Base-by-base conservation (phyloP, 2,113 vertebrate species). In the Brevimyrus niger region DNA sequence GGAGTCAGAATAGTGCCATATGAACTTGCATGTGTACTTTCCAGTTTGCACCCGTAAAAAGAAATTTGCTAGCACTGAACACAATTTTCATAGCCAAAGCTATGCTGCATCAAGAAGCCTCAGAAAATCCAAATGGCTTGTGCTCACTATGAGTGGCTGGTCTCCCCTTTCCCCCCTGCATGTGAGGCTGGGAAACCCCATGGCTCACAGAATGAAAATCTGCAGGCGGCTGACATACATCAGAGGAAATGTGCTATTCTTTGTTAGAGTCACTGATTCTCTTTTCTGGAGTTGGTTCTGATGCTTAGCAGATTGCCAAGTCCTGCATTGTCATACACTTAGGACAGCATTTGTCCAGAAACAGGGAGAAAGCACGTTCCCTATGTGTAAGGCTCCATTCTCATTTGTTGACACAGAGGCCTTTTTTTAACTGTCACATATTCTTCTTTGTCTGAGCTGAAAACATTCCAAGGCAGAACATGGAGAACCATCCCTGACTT, bases 401-500 rank as follows among this genome's bases (percentile, higher is more conserved):
- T 53, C 23, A 27, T 51, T 23, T 2, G 11, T 10, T 86, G n/a
- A 11, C 10, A 31, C 1, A 15, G n/a, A 86, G 48, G 9, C 8
- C 84, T 86, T n/a, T 47, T 9, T 23, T n/a, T 58, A 58, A 58
- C 80, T 21, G 31, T 0, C 1, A 51, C 19, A 86, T 46, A 13
- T 42, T 44, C 7, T 83, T 83, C 80, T 46, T 42, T 42, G 35
- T 44, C 42, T 1, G 17, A 23, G 19, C 46, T 86, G n/a, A 51
- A 27, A 51, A 86, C 11, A 86, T 50, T 86, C 11, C 84, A 35
- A 50, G 9, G 69, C 27, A 35, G 31, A 76, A 48, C 46, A 80
- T 90, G 91, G 88, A 31, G 35, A 89, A 27, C 76, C 42, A 90
- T 86, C 46, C 88, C 89, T 89, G 55, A 27, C 11, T 87, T 69